phyloP scores from a whole-genome alignment of 2,888 invertebrate genomes.

The Apamea crenata region DNA sequence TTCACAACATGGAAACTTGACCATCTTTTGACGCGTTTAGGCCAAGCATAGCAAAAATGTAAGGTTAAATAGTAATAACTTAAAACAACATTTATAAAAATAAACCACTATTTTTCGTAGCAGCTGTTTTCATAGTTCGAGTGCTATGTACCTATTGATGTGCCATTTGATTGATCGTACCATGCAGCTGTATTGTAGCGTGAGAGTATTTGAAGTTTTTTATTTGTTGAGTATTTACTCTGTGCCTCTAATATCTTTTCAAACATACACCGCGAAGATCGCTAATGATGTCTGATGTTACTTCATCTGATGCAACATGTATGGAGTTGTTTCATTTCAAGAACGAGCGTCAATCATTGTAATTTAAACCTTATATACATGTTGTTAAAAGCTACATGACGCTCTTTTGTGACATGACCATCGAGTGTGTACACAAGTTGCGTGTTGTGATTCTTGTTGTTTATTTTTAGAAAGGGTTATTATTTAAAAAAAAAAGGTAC shows the following conservation, averaged over 20 bases:
- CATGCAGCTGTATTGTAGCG: background rate
- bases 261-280: slow-evolving; percentile 20
- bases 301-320: slow-evolving; percentile 3
- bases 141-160: background rate
- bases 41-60: too few relatives aligned
- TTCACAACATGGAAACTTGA: background rate
- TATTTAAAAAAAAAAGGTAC: background rate
- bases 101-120: too few relatives aligned
- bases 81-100: too few relatives aligned
- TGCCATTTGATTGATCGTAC: background rate
- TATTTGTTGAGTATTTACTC: background rate
- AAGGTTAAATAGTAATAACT: too few relatives aligned
- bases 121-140: background rate
- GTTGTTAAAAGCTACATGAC: background rate
- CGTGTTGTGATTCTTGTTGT: background rate
- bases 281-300: slow-evolving; percentile 48
- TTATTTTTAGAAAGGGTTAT: background rate
- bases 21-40: background rate
- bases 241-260: slow-evolving; percentile 6
- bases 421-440: background rate
- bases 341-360: background rate
- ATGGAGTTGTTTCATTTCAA: background rate
- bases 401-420: background rate
- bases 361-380: background rate
- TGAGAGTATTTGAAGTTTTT: background rate